These are phyloP conservation scores for Eueides isabella DNA, from an alignment of 1,140 invertebrate genomes.

Conservation along the genomic window DNA sequence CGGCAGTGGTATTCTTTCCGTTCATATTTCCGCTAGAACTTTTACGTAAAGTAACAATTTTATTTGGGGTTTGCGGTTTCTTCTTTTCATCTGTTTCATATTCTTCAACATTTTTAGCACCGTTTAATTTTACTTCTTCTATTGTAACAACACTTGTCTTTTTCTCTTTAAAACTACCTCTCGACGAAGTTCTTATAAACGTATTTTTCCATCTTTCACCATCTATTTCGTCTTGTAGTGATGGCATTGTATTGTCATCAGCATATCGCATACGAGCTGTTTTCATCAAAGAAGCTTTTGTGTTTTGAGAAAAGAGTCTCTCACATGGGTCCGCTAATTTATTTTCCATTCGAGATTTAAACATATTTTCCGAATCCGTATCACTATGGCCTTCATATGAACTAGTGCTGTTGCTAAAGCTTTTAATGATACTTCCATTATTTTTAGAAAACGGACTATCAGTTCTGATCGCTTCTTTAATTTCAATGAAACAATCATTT, in stretches of 20 bases:
- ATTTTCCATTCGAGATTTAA: constrained; percentile 56
- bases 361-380: constrained; percentile 80
- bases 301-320: constrained; percentile 81
- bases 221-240: constrained; percentile 68
- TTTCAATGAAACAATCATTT: constrained; percentile 77
- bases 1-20: constrained; percentile 55
- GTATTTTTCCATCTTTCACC: constrained; percentile 70
- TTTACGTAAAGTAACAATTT: constrained; percentile 58
- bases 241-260: constrained; percentile 65
- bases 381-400: constrained; percentile 83
- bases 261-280: constrained; percentile 82
- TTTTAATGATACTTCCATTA: constrained; percentile 67
- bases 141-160: constrained; percentile 75
- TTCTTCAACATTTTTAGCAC: constrained; percentile 62
- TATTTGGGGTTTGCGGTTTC: constrained; percentile 54
- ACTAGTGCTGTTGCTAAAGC: constrained; percentile 81
- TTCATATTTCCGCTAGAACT: constrained; percentile 56
- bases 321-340: constrained; percentile 67
- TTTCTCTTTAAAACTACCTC: constrained; percentile 77
- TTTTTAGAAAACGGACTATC: constrained; percentile 51
- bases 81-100: constrained; percentile 63
- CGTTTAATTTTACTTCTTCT: constrained; percentile 74
- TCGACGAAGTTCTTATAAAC: constrained; percentile 69
- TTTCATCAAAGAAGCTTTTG: constrained; percentile 83
- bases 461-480: constrained; percentile 66